Conservation (phyloP, 2,888 invertebrate genomes). For the Euspilapteryx auroguttella region DNA sequence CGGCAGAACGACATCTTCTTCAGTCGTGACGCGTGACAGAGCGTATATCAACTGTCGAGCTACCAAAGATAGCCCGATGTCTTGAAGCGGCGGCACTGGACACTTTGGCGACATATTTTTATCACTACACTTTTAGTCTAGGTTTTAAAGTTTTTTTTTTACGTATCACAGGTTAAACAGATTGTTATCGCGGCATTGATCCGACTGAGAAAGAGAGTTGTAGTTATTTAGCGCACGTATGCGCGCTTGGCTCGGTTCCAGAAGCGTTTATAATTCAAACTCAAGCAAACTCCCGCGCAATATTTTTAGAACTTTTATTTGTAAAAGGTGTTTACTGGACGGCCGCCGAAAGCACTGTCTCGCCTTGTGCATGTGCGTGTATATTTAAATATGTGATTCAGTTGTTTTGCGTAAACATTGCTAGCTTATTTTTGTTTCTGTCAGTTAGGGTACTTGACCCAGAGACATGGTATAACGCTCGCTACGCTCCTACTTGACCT, state of each 20-base stretch:
- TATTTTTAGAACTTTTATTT: constrained; percentile 53
- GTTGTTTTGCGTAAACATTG: too few relatives aligned
- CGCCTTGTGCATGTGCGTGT: too few relatives aligned
- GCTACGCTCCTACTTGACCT: too few relatives aligned
- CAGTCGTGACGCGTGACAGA: constrained; percentile 62
- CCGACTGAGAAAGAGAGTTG: constrained; percentile 34
- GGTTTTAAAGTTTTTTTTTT: constrained; percentile 11
- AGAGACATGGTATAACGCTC: too few relatives aligned
- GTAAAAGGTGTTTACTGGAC: constrained; percentile 48
- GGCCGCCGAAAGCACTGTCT: constrained; percentile 21
- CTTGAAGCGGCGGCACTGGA: constrained; percentile 61
- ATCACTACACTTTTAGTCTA: constrained; percentile 9
- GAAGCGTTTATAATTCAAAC: constrained; percentile 48
- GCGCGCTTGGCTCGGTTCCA: constrained; percentile 41
- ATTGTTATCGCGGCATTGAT: neutral
- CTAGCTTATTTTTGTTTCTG: too few relatives aligned
- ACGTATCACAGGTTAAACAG: constrained; percentile 27
- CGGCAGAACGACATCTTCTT: constrained; percentile 58
- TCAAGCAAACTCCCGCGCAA: constrained; percentile 24
- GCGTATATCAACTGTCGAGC: constrained; percentile 66
- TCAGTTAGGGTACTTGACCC: too few relatives aligned
- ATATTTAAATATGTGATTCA: too few relatives aligned
- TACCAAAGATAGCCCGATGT: constrained; percentile 60
- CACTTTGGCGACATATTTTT: constrained; percentile 66
- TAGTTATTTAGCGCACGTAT: constrained; percentile 41